These are phyloP conservation scores for Norana najaformis DNA, from an alignment of 2,888 invertebrate species.

Conservation along the genomic window DNA sequence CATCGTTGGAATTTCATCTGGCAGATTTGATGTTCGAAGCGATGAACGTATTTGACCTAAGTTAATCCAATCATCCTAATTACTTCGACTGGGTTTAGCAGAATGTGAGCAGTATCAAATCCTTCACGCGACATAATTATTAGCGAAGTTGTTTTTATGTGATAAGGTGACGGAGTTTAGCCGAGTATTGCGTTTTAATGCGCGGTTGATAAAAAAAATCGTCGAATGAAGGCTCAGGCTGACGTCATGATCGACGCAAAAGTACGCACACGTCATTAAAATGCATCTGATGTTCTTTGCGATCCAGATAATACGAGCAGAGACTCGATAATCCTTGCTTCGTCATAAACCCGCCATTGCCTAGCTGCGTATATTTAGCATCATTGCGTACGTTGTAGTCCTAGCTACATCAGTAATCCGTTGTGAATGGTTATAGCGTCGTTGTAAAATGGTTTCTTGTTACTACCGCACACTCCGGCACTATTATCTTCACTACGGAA, in stretches of 20 bases:
- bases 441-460: no score
- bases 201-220: not conserved
- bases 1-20: slow-evolving; percentile 4
- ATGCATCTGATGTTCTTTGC: not conserved
- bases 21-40: not conserved
- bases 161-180: not conserved
- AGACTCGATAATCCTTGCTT: not conserved
- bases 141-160: not conserved
- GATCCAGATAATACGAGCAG: not conserved
- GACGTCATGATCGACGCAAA: slow-evolving; percentile 1
- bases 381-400: not conserved
- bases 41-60: not conserved
- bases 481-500: not conserved
- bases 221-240: not conserved
- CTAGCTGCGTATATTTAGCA: not conserved
- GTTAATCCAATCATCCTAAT: slow-evolving; percentile 4
- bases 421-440: not conserved
- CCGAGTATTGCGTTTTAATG: slow-evolving; percentile 1
- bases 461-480: not conserved
- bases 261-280: slow-evolving; percentile 13
- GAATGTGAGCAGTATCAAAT: not conserved
- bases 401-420: not conserved
- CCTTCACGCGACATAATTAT: no score
- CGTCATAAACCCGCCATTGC: not conserved
- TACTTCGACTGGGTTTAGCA: not conserved